phyloP scores from a whole-genome alignment of 2,113 vertebrate genomes.

The Alosa alosa region DNA sequence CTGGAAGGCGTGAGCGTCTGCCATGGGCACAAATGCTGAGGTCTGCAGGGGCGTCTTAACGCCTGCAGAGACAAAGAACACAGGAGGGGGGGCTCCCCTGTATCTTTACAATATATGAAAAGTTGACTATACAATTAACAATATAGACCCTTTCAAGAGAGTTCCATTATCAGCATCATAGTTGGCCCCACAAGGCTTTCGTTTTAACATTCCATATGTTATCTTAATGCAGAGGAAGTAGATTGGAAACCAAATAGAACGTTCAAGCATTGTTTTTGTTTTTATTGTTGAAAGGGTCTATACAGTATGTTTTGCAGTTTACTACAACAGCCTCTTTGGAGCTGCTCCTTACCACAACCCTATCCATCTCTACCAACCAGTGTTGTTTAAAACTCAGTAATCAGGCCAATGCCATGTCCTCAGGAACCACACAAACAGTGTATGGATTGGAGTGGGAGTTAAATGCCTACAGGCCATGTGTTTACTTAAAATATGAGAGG shows the following conservation, averaged over 20 bases:
- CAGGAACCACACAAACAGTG: neutral
- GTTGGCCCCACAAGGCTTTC: too few species aligned
- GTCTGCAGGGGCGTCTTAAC: conserved; percentile 79
- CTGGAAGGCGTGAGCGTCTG: conserved; percentile 90
- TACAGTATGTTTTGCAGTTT: neutral
- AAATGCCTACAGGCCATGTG: neutral
- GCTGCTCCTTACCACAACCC: neutral
- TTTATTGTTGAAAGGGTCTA: too few species aligned
- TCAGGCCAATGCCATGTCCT: neutral
- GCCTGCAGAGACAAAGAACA: conserved; percentile 64
- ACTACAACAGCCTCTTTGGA: neutral
- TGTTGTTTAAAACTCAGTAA: neutral
- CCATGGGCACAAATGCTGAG: conserved; percentile 88
- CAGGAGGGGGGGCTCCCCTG: too few species aligned
- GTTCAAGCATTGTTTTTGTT: too few species aligned
- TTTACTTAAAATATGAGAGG: neutral
- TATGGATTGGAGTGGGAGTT: neutral
- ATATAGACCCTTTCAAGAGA: neutral
- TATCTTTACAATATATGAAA: too few species aligned
- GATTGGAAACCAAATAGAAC: too few species aligned
- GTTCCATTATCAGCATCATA: too few species aligned
- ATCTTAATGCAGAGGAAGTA: too few species aligned
- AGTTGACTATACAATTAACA: neutral
- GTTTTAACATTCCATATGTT: too few species aligned
- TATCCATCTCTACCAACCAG: neutral